Evolutionary conservation across 23 tunicate genomes (phyloP), one percentile per base, ranked within the genome.

Genomic region (Trididemnum nubilum): DNA sequence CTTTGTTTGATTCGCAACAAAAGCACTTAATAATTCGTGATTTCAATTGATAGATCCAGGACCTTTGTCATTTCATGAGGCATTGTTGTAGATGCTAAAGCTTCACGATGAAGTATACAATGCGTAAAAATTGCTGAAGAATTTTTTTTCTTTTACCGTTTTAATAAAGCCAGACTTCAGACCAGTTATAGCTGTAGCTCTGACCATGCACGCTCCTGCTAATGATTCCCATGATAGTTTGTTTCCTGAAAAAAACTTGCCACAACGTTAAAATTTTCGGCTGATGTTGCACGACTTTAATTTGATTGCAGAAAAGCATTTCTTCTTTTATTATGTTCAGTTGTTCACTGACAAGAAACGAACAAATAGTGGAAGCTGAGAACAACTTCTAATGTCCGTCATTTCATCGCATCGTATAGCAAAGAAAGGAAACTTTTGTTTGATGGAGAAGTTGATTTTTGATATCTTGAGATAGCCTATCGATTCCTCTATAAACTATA

Each of bases 391-490:
- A 77, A 77, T 77, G 27, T 77, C 67, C 25, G 81, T 54, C 51
- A 51, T 77, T 73, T 73, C 78, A 36, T 77, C 81, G 51, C 81
- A 77, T 29, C 52, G 66, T 35, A 77, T 54, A 77, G 81, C 66
- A 77, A 77, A 77, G 51, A 77, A 54, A 31, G 36, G 81, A 81
- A 51, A 58, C 24, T 79, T 79, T 64, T 64, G 30, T 79, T 63
- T 4, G 83, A 57, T 79, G 30, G 72, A 64, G 83, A 37, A 79
- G 65, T 36, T 79, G 83, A 79, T 79, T 73, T 79, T 79, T 79
- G 73, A 79, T 79, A 37, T 79, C 57, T 64, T 79, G 73, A 64
- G 57, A 79, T 64, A 79, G 61, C 35, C 35, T 57, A 79, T 79
- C 83, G 73, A 79, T 79, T 37, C 83, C 64, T 35, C 83, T 73